phyloP scores from a whole-genome alignment of 1,140 invertebrate genomes.

The Pissodes strobi region DNA sequence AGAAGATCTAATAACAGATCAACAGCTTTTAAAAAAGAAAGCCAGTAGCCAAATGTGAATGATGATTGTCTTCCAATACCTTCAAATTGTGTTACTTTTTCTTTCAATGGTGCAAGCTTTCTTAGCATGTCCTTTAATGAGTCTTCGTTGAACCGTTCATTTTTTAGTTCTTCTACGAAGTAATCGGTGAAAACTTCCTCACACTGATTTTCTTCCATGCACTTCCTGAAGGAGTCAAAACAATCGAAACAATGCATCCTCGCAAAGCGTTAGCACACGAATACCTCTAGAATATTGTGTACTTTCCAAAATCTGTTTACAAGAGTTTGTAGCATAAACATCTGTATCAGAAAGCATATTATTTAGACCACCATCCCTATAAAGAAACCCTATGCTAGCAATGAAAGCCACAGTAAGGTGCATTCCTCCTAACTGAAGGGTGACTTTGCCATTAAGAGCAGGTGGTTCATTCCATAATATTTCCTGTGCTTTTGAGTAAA shows the following conservation, averaged over 20 bases:
- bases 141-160: too few relatives aligned
- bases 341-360: not conserved
- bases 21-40: too few relatives aligned
- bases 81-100: too few relatives aligned
- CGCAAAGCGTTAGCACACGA: not conserved
- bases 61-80: not conserved
- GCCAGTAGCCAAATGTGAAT: too few relatives aligned
- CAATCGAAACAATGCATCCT: not conserved
- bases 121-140: not conserved
- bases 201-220: too few relatives aligned
- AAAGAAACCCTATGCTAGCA: not conserved
- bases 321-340: too few relatives aligned
- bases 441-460: constrained; percentile 15
- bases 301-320: not conserved
- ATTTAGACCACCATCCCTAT: too few relatives aligned
- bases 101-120: not conserved
- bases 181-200: not conserved
- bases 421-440: constrained; percentile 12
- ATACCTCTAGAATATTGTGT: too few relatives aligned
- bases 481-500: constrained; percentile 14
- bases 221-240: too few relatives aligned
- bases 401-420: constrained; percentile 22
- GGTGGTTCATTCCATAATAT: constrained; percentile 22
- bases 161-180: not conserved
- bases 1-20: too few relatives aligned